A percentile compares a stretch with the other conserved stretches of the same genome.
Conservation (phyloP, 2,113 vertebrate species). For the Sterrhoptilus dennistouni region DNA sequence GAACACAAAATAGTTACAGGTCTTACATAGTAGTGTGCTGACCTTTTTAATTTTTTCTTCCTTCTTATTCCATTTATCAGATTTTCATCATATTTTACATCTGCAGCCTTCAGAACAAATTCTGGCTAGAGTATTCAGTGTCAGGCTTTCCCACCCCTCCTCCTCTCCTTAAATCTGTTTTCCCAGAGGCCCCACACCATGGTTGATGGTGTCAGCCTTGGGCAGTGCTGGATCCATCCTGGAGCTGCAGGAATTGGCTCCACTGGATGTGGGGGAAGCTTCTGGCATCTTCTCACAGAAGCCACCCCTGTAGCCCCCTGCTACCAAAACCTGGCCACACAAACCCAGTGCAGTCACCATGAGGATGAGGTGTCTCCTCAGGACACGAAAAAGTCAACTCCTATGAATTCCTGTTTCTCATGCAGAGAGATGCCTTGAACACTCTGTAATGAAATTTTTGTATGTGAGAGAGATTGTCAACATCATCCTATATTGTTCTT, state of each 20-base stretch:
- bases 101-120: constrained; percentile 56
- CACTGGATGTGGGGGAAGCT: neutral
- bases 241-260: neutral
- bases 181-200: neutral
- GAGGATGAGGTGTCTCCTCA: constrained; percentile 30
- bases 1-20: neutral
- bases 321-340: neutral
- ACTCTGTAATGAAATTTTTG: constrained; percentile 66
- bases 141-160: neutral
- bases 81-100: constrained; percentile 60
- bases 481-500: constrained; percentile 58
- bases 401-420: constrained; percentile 66
- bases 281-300: neutral
- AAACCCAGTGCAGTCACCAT: neutral
- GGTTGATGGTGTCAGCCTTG: neutral
- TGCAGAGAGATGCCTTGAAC: constrained; percentile 62
- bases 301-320: neutral
- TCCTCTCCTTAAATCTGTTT: neutral
- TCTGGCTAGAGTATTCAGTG: neutral
- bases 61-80: constrained; percentile 50
- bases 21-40: neutral
- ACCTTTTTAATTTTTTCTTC: neutral
- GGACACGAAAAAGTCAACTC: constrained; percentile 10
- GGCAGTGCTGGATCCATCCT: neutral
- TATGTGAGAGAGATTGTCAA: constrained; percentile 61